Conservation (phyloP, 2,888 invertebrate species). For the Latrodectus hesperus region DNA sequence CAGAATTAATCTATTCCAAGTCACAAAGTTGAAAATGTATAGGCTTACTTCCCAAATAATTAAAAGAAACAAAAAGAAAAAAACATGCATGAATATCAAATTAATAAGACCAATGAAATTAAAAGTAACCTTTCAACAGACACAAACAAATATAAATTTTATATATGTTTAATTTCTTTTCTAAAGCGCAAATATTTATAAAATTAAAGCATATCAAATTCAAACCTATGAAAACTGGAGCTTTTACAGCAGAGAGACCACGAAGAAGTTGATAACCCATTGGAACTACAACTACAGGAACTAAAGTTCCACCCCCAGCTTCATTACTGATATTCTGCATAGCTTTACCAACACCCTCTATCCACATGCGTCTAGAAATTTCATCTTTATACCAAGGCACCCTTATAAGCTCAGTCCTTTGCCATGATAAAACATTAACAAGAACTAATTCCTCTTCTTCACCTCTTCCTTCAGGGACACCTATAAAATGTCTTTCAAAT, state of each 20-base stretch:
- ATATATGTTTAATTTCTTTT: not conserved
- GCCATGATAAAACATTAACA: constrained; percentile 70
- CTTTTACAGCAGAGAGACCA: constrained; percentile 63
- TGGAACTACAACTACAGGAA: constrained; percentile 63
- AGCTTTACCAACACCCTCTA: constrained; percentile 68
- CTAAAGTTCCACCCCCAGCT: constrained; percentile 64
- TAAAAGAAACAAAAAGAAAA: not conserved
- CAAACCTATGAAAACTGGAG: constrained; percentile 59
- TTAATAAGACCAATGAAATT: not conserved
- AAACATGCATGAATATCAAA: not conserved
- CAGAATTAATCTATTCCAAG: too few relatives aligned
- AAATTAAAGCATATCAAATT: not conserved
- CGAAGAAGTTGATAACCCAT: constrained; percentile 69
- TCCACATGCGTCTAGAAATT: constrained; percentile 68
- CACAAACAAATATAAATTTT: not conserved
- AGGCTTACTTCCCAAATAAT: too few relatives aligned
- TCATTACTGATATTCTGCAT: constrained; percentile 68
- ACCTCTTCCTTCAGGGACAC: constrained; percentile 63
- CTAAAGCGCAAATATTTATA: not conserved
- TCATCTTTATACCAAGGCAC: constrained; percentile 68
- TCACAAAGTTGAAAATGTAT: too few relatives aligned
- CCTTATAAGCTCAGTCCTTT: constrained; percentile 69
- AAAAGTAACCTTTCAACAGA: not conserved
- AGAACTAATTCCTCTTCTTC: constrained; percentile 69
- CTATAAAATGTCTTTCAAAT: constrained; percentile 18